A percentile compares a stretch with the other conserved stretches of the same genome.
Evolutionary conservation across 2,888 invertebrate genomes (phyloP).

Genomic region (Plagiodera versicolora): DNA sequence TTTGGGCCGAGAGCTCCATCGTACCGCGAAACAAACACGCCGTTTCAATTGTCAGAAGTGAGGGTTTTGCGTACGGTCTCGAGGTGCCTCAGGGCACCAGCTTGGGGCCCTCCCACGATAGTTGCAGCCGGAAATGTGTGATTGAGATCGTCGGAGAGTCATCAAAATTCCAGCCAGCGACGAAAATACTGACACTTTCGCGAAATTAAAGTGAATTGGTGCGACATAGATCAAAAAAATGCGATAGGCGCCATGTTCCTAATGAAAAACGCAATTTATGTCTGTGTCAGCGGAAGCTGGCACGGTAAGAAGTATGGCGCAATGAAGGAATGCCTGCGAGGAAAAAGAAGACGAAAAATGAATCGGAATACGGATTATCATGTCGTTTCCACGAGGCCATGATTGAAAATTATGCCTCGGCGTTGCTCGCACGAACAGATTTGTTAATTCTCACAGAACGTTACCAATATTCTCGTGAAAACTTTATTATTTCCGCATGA

Average conservation of each 20-base stretch:
- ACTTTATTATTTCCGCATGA: no score
- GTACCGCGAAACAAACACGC: no score
- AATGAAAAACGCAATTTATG: background rate
- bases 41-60: no score
- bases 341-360: background rate
- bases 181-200: background rate
- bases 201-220: slow-evolving; percentile 1
- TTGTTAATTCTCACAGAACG: no score
- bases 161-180: background rate
- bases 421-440: no score
- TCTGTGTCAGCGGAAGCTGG: background rate
- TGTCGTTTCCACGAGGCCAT: background rate
- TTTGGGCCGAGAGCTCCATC: no score
- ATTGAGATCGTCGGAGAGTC: background rate
- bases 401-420: background rate
- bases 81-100: no score
- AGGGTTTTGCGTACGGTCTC: no score
- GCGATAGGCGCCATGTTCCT: background rate
- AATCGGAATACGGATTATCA: background rate
- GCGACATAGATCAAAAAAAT: slow-evolving; percentile 1
- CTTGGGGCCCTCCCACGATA: no score
- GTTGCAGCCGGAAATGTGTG: no score
- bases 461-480: no score
- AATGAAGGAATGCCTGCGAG: background rate
- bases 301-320: background rate